Conservation (phyloP, 1,140 invertebrate genomes). For the Apocrypta bakeri region DNA sequence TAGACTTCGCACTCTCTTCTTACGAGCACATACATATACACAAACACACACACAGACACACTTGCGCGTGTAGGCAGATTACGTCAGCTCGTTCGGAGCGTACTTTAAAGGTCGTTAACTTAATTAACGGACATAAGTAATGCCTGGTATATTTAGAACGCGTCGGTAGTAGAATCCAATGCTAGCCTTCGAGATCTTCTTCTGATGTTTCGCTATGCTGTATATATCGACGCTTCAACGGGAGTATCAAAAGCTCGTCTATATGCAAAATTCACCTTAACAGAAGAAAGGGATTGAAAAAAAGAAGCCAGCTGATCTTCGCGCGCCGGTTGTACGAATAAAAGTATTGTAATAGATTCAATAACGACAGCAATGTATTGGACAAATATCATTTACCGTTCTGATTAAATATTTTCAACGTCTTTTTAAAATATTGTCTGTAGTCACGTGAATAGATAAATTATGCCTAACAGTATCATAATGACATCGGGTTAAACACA, state of each 20-base stretch:
- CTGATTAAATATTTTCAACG: background rate
- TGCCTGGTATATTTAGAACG: slow-evolving; percentile 52
- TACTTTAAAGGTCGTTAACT: slow-evolving; percentile 68
- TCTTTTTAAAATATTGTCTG: background rate
- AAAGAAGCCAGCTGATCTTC: slow-evolving; percentile 10
- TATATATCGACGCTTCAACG: too few relatives aligned
- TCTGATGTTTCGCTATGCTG: background rate
- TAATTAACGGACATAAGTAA: slow-evolving; percentile 67
- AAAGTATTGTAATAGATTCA: background rate
- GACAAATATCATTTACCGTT: background rate
- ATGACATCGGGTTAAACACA: slow-evolving; percentile 4
- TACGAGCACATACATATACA: background rate
- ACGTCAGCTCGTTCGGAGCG: slow-evolving; percentile 58
- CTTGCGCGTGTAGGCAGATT: slow-evolving; percentile 42
- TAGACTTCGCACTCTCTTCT: slow-evolving; percentile 30
- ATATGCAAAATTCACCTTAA: background rate
- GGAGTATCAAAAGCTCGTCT: slow-evolving; percentile 15
- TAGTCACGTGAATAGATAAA: too few relatives aligned
- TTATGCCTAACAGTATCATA: background rate
- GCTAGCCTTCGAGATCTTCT: slow-evolving; percentile 6
- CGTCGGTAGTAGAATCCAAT: background rate
- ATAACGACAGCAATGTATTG: background rate
- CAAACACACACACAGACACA: background rate
- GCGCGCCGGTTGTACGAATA: background rate
- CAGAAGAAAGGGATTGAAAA: background rate